Conservation (phyloP, 2,888 invertebrate species). For the Agrochola macilenta region DNA sequence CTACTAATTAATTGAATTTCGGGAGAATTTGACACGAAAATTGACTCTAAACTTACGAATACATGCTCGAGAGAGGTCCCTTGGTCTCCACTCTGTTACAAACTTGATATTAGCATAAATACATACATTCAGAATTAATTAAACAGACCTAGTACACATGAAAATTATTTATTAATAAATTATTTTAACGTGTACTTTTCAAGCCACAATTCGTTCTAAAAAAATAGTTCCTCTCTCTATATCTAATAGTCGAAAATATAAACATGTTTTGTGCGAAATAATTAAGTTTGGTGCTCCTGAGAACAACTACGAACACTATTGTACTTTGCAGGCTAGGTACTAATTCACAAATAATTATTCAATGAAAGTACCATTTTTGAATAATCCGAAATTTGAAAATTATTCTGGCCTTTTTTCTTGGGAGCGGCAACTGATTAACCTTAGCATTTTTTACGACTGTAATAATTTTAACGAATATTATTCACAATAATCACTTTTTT, state of each 20-base stretch:
- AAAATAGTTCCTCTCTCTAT: conserved; percentile 59
- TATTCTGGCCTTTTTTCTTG: conserved; percentile 43
- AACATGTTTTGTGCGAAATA: conserved; percentile 72
- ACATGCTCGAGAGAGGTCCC: conserved; percentile 70
- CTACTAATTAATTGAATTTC: conserved; percentile 90
- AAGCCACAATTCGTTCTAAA: conserved; percentile 33
- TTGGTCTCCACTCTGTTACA: conserved; percentile 53
- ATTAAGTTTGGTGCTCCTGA: conserved; percentile 68
- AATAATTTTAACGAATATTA: conserved; percentile 74
- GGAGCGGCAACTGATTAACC: conserved; percentile 58
- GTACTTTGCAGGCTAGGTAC: conserved; percentile 85
- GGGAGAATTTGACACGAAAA: conserved; percentile 90
- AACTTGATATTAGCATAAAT: conserved; percentile 56
- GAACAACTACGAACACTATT: conserved; percentile 79
- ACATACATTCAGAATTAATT: conserved; percentile 47
- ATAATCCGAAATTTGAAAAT: conserved; percentile 44
- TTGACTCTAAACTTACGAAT: conserved; percentile 88
- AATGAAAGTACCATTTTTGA: conserved; percentile 52
- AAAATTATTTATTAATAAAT: conserved; percentile 46
- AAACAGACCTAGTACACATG: conserved; percentile 35
- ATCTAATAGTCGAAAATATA: conserved; percentile 47
- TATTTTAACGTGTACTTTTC: conserved; percentile 34
- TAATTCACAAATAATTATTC: conserved; percentile 62
- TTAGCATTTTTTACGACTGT: conserved; percentile 71
- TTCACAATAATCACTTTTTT: conserved; percentile 81